phyloP scores from a whole-genome alignment of 2,113 vertebrate species.

The Silurus glanis region DNA sequence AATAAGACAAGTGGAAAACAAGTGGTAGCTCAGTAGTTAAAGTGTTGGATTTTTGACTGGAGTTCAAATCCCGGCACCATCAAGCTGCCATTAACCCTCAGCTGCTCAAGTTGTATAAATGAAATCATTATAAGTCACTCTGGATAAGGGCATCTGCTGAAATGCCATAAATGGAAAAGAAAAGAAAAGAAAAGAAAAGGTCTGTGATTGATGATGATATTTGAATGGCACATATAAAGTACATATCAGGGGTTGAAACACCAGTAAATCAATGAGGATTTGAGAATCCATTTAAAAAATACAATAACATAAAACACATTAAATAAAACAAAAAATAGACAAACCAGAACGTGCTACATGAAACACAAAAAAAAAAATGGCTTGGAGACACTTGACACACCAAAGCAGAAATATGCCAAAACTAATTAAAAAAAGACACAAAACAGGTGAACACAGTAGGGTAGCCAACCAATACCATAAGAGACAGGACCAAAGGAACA shows the following conservation, averaged over 20 bases:
- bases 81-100: too few species aligned
- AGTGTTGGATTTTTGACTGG: too few species aligned
- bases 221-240: not conserved
- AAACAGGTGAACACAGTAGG: not conserved
- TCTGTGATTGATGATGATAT: not conserved
- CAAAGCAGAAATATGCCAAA: not conserved
- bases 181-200: not conserved
- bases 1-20: not conserved
- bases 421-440: not conserved
- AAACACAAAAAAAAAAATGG: not conserved
- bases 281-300: not conserved
- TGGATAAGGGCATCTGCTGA: too few species aligned
- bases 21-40: too few species aligned
- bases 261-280: not conserved
- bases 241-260: not conserved
- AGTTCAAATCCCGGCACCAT: too few species aligned
- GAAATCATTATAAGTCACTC: too few species aligned
- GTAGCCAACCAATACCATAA: not conserved
- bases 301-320: not conserved
- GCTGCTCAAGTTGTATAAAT: too few species aligned
- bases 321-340: not conserved
- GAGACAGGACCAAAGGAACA: not conserved
- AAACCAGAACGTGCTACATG: not conserved
- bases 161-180: too few species aligned
- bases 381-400: not conserved